Evolutionary conservation across 1,140 invertebrate species (phyloP).

Genomic region (Platorchestia sp.): DNA sequence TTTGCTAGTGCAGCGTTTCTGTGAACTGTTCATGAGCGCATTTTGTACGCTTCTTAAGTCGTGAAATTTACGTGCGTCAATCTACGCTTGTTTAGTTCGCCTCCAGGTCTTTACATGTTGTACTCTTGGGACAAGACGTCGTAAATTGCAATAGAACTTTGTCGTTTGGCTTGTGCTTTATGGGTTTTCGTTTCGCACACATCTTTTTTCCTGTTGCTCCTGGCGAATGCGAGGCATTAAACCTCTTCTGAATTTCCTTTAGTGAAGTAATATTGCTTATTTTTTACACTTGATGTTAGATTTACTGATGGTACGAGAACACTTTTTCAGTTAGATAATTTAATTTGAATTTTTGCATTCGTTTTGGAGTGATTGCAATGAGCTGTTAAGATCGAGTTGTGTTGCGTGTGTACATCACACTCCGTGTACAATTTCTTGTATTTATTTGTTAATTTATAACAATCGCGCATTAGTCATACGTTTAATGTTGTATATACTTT

Average conservation of each 20-base stretch:
- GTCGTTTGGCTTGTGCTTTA: background rate
- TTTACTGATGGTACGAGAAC: background rate
- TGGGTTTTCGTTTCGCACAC: background rate
- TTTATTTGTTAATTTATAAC: background rate
- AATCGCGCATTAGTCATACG: background rate
- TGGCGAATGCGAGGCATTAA: background rate
- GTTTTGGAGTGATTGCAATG: background rate
- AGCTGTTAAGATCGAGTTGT: background rate
- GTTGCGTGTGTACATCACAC: background rate
- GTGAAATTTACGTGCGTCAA: background rate
- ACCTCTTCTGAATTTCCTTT: background rate
- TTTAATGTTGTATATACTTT: background rate
- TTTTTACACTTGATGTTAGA: background rate
- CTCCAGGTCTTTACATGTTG: background rate
- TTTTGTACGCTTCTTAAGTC: too few species aligned
- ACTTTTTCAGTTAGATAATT: background rate
- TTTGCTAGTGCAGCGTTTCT: background rate
- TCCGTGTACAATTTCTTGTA: background rate
- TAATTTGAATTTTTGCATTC: background rate
- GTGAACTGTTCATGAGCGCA: background rate
- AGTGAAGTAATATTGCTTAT: background rate
- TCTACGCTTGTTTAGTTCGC: background rate
- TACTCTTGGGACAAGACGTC: background rate
- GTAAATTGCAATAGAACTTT: background rate
- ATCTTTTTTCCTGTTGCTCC: background rate